Base-by-base conservation (phyloP, 2,113 vertebrate genomes). In the Microtus richardsoni region DNA sequence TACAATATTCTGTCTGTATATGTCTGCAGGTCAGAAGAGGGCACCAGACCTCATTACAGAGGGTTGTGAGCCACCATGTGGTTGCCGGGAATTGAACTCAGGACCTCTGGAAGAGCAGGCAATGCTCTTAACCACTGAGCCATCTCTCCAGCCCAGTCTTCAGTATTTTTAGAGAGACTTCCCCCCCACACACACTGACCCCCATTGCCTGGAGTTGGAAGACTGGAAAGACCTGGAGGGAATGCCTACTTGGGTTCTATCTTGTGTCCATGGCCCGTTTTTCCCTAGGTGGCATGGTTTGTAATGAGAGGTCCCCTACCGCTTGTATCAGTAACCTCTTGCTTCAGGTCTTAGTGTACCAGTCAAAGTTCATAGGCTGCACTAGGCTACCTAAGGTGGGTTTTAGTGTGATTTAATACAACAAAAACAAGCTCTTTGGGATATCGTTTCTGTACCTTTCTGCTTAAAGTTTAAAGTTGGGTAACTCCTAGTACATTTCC, bases 181-280 rank as follows among this genome's bases (percentile, higher is more conserved):
- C 83, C 28, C 22, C 2, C 28, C 12, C 9, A 28, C 41, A 13
- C 41, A 13, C 12, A 1, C 5, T 0, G 6, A 47, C 11, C 10
- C 39, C 66, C 9, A 2, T 36, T 24, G 5, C 10, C 11, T 4
- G 0, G 33, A 19, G 3, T 28, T 16, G 36, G 0, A 64, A 17
- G 62, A 14, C 10, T 19, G 21, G 1, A 58, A 58, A 0, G 36
- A 52, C 41, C 1, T 8, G n/a, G 21, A 58, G 12, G 21, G 11
- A 49, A 9, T 2, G 14, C 74, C 7, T 14, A 3, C 49, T 78
- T 36, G 0, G 5, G 30, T 19, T 60, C 44, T 33, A 7, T 19
- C 19, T n/a, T 21, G 8, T 41, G 44, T 26, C 52, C 60, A 5
- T 14, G 21, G 14, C 52, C 30, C 0, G 0, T 30, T 26, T 68